Base-by-base conservation (phyloP, 1,140 invertebrate genomes). In the Drosophila bocqueti region DNA sequence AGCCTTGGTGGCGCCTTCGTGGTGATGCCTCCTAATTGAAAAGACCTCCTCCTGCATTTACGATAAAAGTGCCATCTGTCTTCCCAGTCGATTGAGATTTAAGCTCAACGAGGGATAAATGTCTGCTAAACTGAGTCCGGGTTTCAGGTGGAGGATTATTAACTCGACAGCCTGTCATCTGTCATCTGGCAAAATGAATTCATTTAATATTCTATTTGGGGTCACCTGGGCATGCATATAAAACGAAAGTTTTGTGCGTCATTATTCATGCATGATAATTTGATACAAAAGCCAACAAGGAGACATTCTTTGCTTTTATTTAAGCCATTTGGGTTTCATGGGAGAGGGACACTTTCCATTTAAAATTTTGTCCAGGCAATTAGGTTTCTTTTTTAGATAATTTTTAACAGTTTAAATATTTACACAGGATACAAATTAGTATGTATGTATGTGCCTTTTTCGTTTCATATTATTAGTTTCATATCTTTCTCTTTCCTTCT, bases 11-110 rank as follows among this genome's bases (percentile, higher is more conserved):
- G 45, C 61, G 47, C 49, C 21, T 57, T n/a, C 15, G 36, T 59
- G 55, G 54, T 54, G 60, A 31, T 55, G 36, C 49, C 49, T 61
- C 24, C 76, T 83, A 86, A 83, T 86, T 87, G 84, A 80, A 86
- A 80, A 89, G 29, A 49, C 61, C 34, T 68, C 64, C 79, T 18
- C n/a, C 26, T 38, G 46, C 57, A 31, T 62, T 69, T 40, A 26
- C 57, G 74, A 78, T 78, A 78, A 78, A 76, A 76, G 38, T 59
- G 72, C 45, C 74, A 76, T 76, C 61, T 42, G 52, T 66, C 73
- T 65, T 47, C 34, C 38, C 4, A 40, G 60, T 58, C 52, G 36
- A 59, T 57, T 40, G 26, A 58, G 50, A 68, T 71, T 71, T 72
- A 36, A 60, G 45, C 29, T 47, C n/a, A 50, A 21, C 26, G 31